Conservation (phyloP, 2,113 vertebrate genomes). For the Brienomyrus brachyistius region DNA sequence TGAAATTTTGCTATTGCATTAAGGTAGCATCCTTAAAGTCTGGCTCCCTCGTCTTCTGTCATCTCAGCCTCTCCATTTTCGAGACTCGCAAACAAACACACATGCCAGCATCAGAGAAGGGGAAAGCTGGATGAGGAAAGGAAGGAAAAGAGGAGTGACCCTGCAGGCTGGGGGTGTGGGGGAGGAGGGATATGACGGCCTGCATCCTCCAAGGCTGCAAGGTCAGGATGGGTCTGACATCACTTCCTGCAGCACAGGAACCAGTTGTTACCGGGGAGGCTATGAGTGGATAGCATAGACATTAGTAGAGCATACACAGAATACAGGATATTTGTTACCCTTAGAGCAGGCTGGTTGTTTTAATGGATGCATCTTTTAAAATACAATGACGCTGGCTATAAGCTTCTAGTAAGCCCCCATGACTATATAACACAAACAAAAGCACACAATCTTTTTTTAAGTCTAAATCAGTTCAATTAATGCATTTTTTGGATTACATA, state of each 20-base stretch:
- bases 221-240: constrained; percentile 42
- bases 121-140: constrained; percentile 5
- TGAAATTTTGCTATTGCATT: neutral
- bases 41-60: neutral
- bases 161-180: neutral
- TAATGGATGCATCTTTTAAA: constrained; percentile 2
- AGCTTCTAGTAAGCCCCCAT: constrained; percentile 5
- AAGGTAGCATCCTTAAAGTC: neutral
- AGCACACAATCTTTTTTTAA: neutral
- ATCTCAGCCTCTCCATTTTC: neutral
- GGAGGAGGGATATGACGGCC: constrained; percentile 42
- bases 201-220: constrained; percentile 49
- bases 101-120: neutral
- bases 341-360: constrained; percentile 31
- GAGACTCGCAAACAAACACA: neutral
- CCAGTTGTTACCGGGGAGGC: constrained; percentile 35
- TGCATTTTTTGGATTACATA: neutral
- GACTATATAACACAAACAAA: neutral
- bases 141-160: constrained; percentile 15
- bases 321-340: constrained; percentile 41
- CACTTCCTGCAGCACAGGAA: constrained; percentile 62
- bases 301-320: constrained; percentile 26
- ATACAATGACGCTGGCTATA: neutral
- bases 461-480: neutral
- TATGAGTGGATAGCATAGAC: neutral